phyloP scores from a whole-genome alignment of 2,113 vertebrate species.

The Penelope pileata region DNA sequence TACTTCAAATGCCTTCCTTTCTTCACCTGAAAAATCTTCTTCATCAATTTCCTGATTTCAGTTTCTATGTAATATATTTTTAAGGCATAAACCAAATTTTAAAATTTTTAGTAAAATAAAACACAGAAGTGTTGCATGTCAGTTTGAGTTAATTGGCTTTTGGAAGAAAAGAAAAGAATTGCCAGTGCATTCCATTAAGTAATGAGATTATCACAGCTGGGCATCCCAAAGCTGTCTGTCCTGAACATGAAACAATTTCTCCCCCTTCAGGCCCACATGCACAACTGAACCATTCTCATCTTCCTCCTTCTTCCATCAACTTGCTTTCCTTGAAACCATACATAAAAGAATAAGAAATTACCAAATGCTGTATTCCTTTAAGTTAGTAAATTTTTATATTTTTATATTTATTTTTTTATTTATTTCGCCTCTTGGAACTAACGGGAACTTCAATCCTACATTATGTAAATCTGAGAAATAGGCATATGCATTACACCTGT shows the following conservation, averaged over 20 bases:
- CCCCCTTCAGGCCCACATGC: not conserved
- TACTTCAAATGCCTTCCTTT: not conserved
- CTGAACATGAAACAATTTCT: not conserved
- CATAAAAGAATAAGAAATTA: not conserved
- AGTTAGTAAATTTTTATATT: not conserved
- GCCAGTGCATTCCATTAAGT: not conserved
- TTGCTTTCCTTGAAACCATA: not conserved
- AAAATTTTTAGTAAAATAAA: not conserved
- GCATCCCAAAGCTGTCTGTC: not conserved
- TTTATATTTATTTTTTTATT: not conserved
- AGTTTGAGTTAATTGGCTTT: not conserved
- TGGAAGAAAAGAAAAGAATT: not conserved
- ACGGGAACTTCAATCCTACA: not conserved
- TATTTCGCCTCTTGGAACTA: not conserved
- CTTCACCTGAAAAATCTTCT: not conserved
- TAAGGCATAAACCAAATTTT: not conserved
- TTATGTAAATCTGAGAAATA: not conserved
- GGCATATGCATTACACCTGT: not conserved
- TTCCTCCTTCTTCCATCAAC: not conserved
- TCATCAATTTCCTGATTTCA: not conserved
- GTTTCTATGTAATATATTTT: not conserved
- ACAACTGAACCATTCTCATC: not conserved
- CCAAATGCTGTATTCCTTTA: not conserved
- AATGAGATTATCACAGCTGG: not conserved
- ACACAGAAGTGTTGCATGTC: not conserved